A percentile compares a stretch with the other conserved stretches of the same genome.
These are phyloP conservation scores for Poecilia gillii DNA, from an alignment of 2,797 vertebrate species.

Conservation along the genomic window DNA sequence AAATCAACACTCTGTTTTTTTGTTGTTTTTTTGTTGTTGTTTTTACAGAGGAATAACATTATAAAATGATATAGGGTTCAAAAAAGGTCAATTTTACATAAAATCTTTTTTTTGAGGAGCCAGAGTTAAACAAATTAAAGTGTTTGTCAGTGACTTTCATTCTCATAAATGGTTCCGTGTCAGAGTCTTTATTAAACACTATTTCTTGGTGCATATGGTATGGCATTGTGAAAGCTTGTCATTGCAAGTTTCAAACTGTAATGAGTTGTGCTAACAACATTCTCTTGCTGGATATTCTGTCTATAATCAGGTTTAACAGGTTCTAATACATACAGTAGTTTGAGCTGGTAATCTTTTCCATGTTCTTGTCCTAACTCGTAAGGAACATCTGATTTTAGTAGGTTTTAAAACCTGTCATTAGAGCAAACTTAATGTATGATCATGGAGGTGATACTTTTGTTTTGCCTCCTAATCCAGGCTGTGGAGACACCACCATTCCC, in stretches of 20 bases:
- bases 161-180: background rate
- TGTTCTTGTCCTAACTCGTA: background rate
- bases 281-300: background rate
- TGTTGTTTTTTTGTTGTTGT: no score
- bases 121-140: background rate
- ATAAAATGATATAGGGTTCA: no score
- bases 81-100: background rate
- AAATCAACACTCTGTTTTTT: no score
- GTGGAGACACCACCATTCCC: background rate
- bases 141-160: background rate
- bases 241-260: background rate
- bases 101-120: background rate
- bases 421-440: background rate
- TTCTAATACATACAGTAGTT: background rate
- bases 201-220: background rate
- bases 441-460: background rate
- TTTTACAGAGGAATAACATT: no score
- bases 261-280: background rate
- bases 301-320: background rate
- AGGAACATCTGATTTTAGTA: background rate
- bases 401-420: background rate
- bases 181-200: no score
- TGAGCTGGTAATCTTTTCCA: background rate
- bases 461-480: constrained; percentile 3
- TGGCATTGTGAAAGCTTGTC: background rate